A percentile compares a stretch with the other conserved stretches of the same genome.
Conservation (phyloP, 2,888 invertebrate species). For the Leptopterna dolabrata region DNA sequence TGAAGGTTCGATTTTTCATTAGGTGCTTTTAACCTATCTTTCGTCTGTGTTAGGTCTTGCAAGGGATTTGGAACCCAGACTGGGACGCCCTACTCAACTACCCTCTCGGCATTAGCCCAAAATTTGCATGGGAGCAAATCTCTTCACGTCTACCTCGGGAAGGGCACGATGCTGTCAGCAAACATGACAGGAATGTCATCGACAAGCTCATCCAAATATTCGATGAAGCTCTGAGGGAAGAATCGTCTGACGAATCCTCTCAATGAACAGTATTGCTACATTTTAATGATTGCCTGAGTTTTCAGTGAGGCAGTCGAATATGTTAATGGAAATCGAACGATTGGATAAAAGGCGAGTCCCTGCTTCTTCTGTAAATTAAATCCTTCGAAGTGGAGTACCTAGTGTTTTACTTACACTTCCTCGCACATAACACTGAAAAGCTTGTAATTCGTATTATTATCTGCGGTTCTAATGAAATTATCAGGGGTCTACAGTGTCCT, state of each 20-base stretch:
- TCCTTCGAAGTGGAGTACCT: too few relatives aligned
- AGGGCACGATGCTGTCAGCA: conserved; percentile 25
- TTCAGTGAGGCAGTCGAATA: too few relatives aligned
- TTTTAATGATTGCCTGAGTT: too few relatives aligned
- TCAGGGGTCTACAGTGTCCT: too few relatives aligned
- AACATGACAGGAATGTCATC: conserved; percentile 54
- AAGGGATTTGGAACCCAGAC: conserved; percentile 69
- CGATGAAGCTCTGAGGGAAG: conserved; percentile 42
- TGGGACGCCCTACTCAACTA: conserved; percentile 69
- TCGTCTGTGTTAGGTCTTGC: conserved; percentile 67
- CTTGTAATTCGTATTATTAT: too few relatives aligned
- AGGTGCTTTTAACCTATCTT: neutral
- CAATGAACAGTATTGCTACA: neutral
- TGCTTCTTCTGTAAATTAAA: too few relatives aligned
- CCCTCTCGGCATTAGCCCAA: conserved; percentile 69
- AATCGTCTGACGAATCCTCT: conserved; percentile 4
- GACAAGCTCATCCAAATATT: conserved; percentile 55
- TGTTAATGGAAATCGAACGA: too few relatives aligned
- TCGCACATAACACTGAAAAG: too few relatives aligned
- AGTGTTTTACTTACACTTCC: too few relatives aligned
- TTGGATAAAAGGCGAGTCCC: too few relatives aligned
- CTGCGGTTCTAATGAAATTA: too few relatives aligned
- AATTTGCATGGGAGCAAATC: conserved; percentile 69
- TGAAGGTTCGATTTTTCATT: too few relatives aligned
- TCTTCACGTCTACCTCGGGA: conserved; percentile 66